Percentiles rank a stretch among this genome's conserved stretches.
phyloP scores from a whole-genome alignment of 2,113 vertebrate species.

The Trichechus manatus region DNA sequence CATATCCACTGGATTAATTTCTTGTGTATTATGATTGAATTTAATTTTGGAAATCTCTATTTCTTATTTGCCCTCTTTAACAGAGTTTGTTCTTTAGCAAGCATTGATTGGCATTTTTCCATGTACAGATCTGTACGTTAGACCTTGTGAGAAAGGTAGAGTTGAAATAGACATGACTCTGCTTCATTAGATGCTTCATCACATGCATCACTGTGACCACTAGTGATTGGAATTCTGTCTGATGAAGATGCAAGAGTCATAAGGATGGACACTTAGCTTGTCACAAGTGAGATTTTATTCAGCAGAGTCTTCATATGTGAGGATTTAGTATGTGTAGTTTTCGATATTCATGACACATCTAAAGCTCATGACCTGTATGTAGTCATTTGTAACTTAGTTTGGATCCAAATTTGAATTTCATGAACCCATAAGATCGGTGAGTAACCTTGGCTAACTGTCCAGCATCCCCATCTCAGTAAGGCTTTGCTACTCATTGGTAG shows the following conservation, averaged over 20 bases:
- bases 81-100: not conserved
- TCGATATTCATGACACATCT: not conserved
- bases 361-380: not conserved
- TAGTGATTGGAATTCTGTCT: not conserved
- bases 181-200: not conserved
- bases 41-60: not conserved
- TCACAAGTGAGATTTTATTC: not conserved
- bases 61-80: not conserved
- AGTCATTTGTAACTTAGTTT: not conserved
- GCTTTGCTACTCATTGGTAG: accelerated
- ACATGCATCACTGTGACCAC: not conserved
- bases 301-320: not conserved
- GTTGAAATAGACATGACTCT: not conserved
- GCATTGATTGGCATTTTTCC: not conserved
- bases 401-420: not conserved
- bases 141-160: not conserved
- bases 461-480: not conserved
- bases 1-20: not conserved
- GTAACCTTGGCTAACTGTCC: not conserved
- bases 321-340: not conserved
- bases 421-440: accelerated
- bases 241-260: not conserved
- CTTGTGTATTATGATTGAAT: not conserved
- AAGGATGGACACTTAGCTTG: not conserved
- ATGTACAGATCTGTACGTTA: not conserved